Evolutionary conservation across 2,113 vertebrate species (phyloP).

Genomic region (Rhinogobius similis): DNA sequence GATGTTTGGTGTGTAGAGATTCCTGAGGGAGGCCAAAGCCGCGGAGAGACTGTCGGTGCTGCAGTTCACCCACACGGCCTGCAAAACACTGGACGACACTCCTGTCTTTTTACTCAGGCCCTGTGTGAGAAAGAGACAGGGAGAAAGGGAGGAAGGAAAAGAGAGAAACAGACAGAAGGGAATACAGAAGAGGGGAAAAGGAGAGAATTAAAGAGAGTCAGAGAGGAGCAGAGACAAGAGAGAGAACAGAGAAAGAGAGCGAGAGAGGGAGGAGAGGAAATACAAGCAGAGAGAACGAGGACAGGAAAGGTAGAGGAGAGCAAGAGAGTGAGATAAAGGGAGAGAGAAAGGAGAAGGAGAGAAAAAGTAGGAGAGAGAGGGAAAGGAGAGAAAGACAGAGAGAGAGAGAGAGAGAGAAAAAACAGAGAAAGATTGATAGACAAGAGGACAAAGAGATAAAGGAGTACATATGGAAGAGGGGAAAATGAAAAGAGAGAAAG

Average conservation of each 20-base stretch:
- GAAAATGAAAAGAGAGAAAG: constrained; percentile 10
- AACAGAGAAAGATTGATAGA: too few species aligned
- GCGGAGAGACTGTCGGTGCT: constrained; percentile 94
- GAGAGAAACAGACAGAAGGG: too few species aligned
- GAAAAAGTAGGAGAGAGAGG: too few species aligned
- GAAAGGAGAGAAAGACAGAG: too few species aligned
- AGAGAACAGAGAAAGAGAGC: too few species aligned
- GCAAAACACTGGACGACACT: constrained; percentile 94
- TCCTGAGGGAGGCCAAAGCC: constrained; percentile 92
- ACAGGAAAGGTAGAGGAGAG: too few species aligned
- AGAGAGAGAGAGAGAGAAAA: too few species aligned
- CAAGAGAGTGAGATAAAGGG: too few species aligned
- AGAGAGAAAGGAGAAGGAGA: too few species aligned
- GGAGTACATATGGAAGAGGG: background rate
- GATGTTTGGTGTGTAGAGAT: constrained; percentile 97
- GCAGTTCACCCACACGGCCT: constrained; percentile 93
- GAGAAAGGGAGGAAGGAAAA: background rate
- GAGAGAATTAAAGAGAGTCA: background rate
- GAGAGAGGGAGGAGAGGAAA: too few species aligned
- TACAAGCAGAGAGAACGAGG: background rate
- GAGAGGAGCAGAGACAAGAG: background rate
- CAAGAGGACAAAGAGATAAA: background rate
- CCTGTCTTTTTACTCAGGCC: constrained; percentile 95
- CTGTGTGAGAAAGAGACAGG: constrained; percentile 64
- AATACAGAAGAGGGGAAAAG: background rate